Evolutionary conservation across 2,113 vertebrate species (phyloP).

Genomic region (Prinia subflava): DNA sequence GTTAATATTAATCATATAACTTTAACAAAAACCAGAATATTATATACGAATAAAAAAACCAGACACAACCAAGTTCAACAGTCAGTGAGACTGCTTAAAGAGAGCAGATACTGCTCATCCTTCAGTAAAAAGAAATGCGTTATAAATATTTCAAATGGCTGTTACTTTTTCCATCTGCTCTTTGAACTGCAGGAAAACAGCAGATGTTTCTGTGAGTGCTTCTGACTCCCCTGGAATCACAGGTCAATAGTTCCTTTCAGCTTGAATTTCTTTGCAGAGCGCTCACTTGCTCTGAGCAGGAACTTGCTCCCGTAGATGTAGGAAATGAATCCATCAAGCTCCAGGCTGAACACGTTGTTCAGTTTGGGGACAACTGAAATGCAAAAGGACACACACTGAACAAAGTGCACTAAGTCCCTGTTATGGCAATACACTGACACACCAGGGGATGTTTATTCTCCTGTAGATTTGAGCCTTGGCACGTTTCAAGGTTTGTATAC

Average conservation of each 20-base stretch:
- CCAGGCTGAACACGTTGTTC: slow-evolving; percentile 87
- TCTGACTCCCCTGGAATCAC: slow-evolving; percentile 51
- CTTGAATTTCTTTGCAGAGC: slow-evolving; percentile 95
- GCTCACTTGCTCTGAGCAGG: slow-evolving; percentile 88
- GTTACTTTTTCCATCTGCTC: neutral
- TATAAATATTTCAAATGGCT: neutral
- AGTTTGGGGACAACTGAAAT: slow-evolving; percentile 88
- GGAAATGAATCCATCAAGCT: slow-evolving; percentile 86
- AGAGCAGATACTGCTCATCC: neutral
- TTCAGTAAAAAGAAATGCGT: neutral
- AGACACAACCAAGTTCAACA: neutral
- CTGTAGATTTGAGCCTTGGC: neutral
- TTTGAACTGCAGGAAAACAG: neutral
- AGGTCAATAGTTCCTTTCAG: slow-evolving; percentile 87
- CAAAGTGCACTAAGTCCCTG: too few species aligned
- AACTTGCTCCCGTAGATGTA: slow-evolving; percentile 94
- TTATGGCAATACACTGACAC: neutral
- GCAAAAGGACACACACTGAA: neutral
- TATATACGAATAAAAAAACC: neutral
- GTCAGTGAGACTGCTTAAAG: neutral
- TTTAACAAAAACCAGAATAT: neutral
- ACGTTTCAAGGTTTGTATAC: neutral
- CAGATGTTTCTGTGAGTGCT: neutral
- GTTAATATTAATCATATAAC: neutral
- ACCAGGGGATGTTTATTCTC: neutral